Evolutionary conservation across 2,888 invertebrate species (phyloP), one percentile per base, ranked within the genome.

Genomic region (Chaetogeoica ovagalla): DNA sequence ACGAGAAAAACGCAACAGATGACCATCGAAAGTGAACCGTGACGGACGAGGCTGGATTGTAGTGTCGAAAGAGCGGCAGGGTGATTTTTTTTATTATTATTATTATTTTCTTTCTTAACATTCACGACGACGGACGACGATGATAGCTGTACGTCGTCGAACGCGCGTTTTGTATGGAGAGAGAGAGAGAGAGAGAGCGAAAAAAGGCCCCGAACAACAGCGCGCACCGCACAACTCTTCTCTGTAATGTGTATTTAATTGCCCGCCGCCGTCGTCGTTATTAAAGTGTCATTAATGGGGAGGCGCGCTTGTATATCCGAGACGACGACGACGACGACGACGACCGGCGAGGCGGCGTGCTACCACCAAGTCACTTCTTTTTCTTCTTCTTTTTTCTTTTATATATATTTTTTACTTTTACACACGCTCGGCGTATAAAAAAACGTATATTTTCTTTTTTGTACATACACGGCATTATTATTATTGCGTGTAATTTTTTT

Each of bases 211-310:
- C 11, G 15, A 4, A 39, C 39, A 59, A 1, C 2, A 30, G 30
- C 39, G 21, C 59, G 59, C 39, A 57, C 70, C 55, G 11, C 69
- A 6, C 9, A 13, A 15, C 15, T 19, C 39, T 65, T 4, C 15
- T 19, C 39, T 65, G 23, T 79, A 79, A 79, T 79, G 79, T 63
- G 63, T 79, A 79, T 79, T 79, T 79, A 79, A 79, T 79, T 79
- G 79, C 79, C 79, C 39, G 62, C 74, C 74, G 77, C 48, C 43
- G 55, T 52, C 43, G 55, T 52, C 62, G 65, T 79, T 79, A 79
- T 79, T 79, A 79, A 79, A 79, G 79, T 71, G 70, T 71, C 79
- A 79, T 79, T 79, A 79, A 79, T 65, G 79, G 71, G 71, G 55
- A 48, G 30, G 55, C 48, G 23, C 39, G 55, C 21, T 3, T 19